Evolutionary conservation across 92 coral and sea anemone genomes (phyloP).

Genomic region (Phenganax stokvisi): DNA sequence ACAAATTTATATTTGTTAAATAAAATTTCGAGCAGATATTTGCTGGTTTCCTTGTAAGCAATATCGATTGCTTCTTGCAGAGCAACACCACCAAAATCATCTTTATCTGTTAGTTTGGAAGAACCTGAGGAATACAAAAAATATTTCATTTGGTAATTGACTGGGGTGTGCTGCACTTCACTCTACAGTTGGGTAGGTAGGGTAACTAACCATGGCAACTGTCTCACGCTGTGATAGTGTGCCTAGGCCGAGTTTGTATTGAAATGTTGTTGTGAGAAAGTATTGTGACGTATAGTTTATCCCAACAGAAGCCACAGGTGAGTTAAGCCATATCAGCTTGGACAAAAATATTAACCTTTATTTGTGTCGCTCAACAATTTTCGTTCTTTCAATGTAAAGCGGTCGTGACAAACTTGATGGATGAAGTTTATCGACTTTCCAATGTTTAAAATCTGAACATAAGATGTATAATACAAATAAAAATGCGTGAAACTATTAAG

Average conservation of each 20-base stretch:
- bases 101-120: slow-evolving; percentile 80
- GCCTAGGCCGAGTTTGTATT: too few relatives aligned
- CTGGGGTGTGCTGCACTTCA: too few relatives aligned
- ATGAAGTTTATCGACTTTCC: slow-evolving; percentile 98
- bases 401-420: slow-evolving; percentile 90
- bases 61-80: slow-evolving; percentile 78
- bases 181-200: too few relatives aligned
- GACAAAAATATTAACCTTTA: slow-evolving; percentile 8
- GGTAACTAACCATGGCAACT: too few relatives aligned
- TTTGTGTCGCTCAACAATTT: slow-evolving; percentile 13
- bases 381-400: slow-evolving; percentile 37
- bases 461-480: neutral
- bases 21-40: slow-evolving; percentile 83
- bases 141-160: too few relatives aligned
- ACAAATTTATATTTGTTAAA: slow-evolving; percentile 86
- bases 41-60: slow-evolving; percentile 88
- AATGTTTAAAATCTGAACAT: slow-evolving; percentile 69
- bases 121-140: slow-evolving; percentile 46
- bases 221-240: too few relatives aligned
- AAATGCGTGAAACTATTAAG: neutral
- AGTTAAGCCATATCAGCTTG: neutral
- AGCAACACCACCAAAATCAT: slow-evolving; percentile 84
- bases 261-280: neutral
- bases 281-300: neutral
- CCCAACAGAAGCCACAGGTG: neutral